phyloP scores from a whole-genome alignment of 2,888 invertebrate species.

The Anticlea derivata region DNA sequence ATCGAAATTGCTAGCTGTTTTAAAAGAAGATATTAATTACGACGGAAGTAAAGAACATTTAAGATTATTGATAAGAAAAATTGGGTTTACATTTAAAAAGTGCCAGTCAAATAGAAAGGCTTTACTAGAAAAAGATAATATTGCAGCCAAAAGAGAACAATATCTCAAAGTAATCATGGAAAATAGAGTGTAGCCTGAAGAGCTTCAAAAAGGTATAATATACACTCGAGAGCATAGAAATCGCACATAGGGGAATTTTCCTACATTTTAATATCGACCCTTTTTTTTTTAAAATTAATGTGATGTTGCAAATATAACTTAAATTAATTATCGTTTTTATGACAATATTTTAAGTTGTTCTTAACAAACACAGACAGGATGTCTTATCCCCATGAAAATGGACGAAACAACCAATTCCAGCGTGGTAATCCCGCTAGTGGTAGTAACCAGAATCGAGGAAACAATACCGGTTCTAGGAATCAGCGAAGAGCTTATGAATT shows the following conservation, averaged over 20 bases:
- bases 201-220: not conserved
- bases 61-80: not conserved
- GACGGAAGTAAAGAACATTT: too few relatives aligned
- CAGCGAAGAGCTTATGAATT: conserved; percentile 53
- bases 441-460: not conserved
- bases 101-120: not conserved
- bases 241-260: too few relatives aligned
- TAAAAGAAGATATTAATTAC: too few relatives aligned
- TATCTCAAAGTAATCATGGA: not conserved
- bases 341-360: not conserved
- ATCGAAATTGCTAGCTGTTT: too few relatives aligned
- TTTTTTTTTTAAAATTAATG: too few relatives aligned
- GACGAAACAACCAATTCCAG: not conserved
- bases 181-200: not conserved
- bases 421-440: conserved; percentile 39
- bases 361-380: conserved; percentile 3
- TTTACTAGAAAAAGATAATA: not conserved
- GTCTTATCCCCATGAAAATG: not conserved
- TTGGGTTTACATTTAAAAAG: not conserved
- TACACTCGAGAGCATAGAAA: too few relatives aligned
- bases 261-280: too few relatives aligned
- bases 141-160: not conserved
- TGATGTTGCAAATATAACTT: too few relatives aligned
- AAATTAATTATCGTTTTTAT: conserved; percentile 7
- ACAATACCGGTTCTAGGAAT: conserved; percentile 28